These are phyloP conservation scores for Microplitis demolitor DNA, from an alignment of 1,140 invertebrate genomes.

Conservation along the genomic window DNA sequence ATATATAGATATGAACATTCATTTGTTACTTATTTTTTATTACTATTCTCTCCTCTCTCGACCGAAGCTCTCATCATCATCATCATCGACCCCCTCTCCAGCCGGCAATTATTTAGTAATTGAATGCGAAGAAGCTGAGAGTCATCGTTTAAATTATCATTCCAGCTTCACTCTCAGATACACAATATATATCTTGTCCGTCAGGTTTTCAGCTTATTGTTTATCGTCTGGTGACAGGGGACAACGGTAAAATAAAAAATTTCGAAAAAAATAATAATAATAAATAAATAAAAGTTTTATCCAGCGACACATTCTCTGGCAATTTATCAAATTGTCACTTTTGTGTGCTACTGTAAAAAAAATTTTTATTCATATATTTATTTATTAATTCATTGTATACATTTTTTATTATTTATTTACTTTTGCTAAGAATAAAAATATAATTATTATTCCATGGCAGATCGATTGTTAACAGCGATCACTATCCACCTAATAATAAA, in stretches of 20 bases:
- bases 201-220: slow-evolving; percentile 40
- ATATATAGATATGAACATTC: slow-evolving; percentile 24
- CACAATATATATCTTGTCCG: slow-evolving; percentile 1
- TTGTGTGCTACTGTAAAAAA: too few species aligned
- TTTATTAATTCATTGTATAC: not conserved
- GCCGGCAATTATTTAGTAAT: slow-evolving; percentile 60
- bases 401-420: not conserved
- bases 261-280: not conserved
- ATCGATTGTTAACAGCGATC: not conserved
- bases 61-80: not conserved
- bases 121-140: slow-evolving; percentile 57
- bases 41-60: slow-evolving; percentile 3
- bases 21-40: not conserved
- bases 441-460: not conserved
- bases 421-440: not conserved
- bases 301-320: too few species aligned
- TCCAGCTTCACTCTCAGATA: slow-evolving; percentile 33
- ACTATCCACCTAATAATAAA: slow-evolving; percentile 45
- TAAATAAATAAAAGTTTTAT: not conserved
- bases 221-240: slow-evolving; percentile 40
- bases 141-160: slow-evolving; percentile 61
- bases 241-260: slow-evolving; percentile 29
- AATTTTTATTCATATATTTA: not conserved
- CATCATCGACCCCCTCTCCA: slow-evolving; percentile 29
- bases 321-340: too few species aligned